phyloP scores from a whole-genome alignment of 2,888 invertebrate species.

The Callosobruchus maculatus region DNA sequence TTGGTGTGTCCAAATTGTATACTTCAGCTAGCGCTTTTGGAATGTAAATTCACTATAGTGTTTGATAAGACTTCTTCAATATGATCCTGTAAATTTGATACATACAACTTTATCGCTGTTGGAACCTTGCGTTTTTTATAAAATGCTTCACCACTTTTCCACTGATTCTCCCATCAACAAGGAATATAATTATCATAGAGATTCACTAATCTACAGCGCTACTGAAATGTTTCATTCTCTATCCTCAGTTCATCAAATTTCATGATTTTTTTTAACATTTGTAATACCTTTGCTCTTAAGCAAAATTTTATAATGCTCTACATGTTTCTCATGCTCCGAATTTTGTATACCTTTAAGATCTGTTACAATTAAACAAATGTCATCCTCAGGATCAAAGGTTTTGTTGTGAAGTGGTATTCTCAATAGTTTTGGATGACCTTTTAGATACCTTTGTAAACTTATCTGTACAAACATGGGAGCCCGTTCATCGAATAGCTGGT shows the following conservation, averaged over 20 bases:
- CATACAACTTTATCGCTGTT: constrained; percentile 60
- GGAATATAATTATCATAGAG: constrained; percentile 77
- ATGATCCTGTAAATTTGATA: constrained; percentile 56
- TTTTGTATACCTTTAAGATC: constrained; percentile 70
- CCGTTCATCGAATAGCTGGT: constrained; percentile 55
- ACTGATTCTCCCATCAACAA: constrained; percentile 72
- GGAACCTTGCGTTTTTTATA: constrained; percentile 61
- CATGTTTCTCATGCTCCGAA: constrained; percentile 70
- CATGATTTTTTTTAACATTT: constrained; percentile 65
- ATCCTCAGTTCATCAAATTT: constrained; percentile 76
- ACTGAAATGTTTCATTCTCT: constrained; percentile 76
- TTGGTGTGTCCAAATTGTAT: constrained; percentile 65
- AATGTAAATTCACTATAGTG: constrained; percentile 58
- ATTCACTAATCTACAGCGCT: constrained; percentile 68
- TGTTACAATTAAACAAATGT: constrained; percentile 74
- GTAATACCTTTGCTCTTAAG: constrained; percentile 60
- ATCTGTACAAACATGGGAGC: constrained; percentile 59
- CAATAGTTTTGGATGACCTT: constrained; percentile 55
- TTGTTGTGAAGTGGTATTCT: constrained; percentile 62
- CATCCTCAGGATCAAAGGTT: constrained; percentile 61
- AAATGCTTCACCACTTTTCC: constrained; percentile 70
- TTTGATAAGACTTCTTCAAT: constrained; percentile 61
- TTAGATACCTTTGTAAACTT: constrained; percentile 63
- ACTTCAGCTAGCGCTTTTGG: constrained; percentile 61
- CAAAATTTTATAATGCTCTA: constrained; percentile 69